Evolutionary conservation across 2,888 invertebrate species (phyloP).

Genomic region (Xylophagus ater): DNA sequence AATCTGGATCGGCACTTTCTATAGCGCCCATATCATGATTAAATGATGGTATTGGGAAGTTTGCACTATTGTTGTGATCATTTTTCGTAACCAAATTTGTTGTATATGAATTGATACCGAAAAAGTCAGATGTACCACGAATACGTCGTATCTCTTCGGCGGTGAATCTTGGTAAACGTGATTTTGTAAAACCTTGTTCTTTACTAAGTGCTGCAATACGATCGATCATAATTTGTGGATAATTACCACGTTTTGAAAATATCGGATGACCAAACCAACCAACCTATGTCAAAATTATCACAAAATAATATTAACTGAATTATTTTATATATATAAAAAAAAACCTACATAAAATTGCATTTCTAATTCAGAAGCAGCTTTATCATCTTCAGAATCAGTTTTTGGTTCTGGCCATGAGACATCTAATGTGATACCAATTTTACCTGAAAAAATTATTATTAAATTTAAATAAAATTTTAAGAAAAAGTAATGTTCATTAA

Average conservation of each 20-base stretch:
- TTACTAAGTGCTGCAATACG: conserved; percentile 46
- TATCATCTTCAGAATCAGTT: conserved; percentile 42
- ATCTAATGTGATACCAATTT: conserved; percentile 51
- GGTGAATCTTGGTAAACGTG: conserved; percentile 53
- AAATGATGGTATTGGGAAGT: conserved; percentile 43
- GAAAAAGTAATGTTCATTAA: too few relatives aligned
- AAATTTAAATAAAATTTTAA: too few relatives aligned
- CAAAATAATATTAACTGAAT: neutral
- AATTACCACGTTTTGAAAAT: conserved; percentile 50
- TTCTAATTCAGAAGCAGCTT: conserved; percentile 49
- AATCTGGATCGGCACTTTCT: conserved; percentile 45
- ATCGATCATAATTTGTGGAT: conserved; percentile 52
- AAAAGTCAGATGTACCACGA: conserved; percentile 54
- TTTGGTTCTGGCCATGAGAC: conserved; percentile 51
- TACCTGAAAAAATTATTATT: conserved; percentile 38
- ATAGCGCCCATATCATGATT: conserved; percentile 51
- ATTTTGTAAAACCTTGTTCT: conserved; percentile 46
- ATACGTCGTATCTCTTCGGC: conserved; percentile 48
- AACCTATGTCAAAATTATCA: conserved; percentile 38
- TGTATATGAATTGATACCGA: conserved; percentile 66
- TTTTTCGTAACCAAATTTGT: conserved; percentile 40
- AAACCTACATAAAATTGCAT: conserved; percentile 48
- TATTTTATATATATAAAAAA: neutral
- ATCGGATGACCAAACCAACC: conserved; percentile 61
- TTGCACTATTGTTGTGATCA: conserved; percentile 35